These are phyloP conservation scores for Oenanthe oenanthe DNA, from an alignment of 2,113 vertebrate species.

Conservation along the genomic window DNA sequence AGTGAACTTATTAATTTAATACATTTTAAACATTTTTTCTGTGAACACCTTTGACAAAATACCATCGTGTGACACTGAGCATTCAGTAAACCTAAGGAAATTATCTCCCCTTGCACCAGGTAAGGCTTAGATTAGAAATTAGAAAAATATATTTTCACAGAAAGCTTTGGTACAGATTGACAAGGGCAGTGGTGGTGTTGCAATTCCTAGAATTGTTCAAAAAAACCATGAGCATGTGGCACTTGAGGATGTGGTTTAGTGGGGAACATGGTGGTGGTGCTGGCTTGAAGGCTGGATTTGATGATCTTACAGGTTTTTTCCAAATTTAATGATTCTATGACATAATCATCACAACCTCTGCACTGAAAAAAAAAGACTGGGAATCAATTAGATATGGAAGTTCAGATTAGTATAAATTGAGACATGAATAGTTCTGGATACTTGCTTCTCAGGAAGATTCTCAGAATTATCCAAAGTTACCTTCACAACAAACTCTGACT, in stretches of 20 bases:
- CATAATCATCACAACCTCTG: rapidly evolving
- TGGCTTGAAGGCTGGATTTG: not conserved
- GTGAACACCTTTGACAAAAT: not conserved
- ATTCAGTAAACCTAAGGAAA: not conserved
- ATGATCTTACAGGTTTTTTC: not conserved
- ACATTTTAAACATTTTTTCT: not conserved
- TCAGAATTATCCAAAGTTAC: not conserved
- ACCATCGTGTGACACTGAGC: not conserved
- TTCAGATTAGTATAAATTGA: not conserved
- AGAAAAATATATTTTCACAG: not conserved
- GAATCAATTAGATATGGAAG: not conserved
- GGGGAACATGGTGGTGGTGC: not conserved
- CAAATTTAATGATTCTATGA: rapidly evolving
- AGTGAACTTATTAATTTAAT: not conserved
- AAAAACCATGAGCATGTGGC: rapidly evolving
- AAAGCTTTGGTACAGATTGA: not conserved
- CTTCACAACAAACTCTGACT: not conserved
- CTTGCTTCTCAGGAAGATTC: not conserved
- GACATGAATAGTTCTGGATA: not conserved
- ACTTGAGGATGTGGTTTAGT: rapidly evolving
- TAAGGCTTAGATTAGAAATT: not conserved
- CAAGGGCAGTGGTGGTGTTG: not conserved
- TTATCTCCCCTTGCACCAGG: too few species aligned
- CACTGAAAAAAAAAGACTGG: not conserved
- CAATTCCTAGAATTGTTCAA: not conserved